Percentiles rank a stretch among this genome's conserved stretches.
These are phyloP conservation scores for Hapalemur alaotrensis DNA, from an alignment of 2,797 vertebrate species.

Conservation along the genomic window DNA sequence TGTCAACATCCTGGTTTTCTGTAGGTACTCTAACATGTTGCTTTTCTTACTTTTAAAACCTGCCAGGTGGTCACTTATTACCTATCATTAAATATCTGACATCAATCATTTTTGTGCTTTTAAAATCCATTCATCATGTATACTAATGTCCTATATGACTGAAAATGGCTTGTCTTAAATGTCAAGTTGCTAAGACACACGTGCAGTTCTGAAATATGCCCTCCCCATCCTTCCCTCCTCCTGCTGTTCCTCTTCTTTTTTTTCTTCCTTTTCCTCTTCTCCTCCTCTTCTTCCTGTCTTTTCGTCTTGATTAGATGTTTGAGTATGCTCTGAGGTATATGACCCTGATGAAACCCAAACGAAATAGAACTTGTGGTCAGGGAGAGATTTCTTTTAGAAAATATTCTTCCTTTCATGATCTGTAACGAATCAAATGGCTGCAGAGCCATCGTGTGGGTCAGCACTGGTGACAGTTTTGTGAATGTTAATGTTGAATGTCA, in stretches of 20 bases:
- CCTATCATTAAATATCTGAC: constrained; percentile 89
- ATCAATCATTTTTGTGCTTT: constrained; percentile 85
- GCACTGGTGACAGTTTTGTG: constrained; percentile 5
- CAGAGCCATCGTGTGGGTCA: constrained; percentile 56
- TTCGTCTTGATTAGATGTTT: neutral
- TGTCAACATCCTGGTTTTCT: constrained; percentile 79
- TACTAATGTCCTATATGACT: constrained; percentile 25
- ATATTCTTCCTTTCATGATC: neutral
- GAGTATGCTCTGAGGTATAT: neutral
- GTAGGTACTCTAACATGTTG: constrained; percentile 39
- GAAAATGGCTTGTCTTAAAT: constrained; percentile 40
- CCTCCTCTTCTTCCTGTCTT: too few species aligned
- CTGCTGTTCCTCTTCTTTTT: too few species aligned
- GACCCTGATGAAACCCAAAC: constrained; percentile 21
- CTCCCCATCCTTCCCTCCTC: neutral
- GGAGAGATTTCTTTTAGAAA: constrained; percentile 30
- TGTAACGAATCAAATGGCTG: constrained; percentile 56
- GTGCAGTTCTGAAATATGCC: neutral
- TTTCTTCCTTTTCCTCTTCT: neutral
- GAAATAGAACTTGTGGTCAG: neutral
- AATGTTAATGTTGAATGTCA: constrained; percentile 1
- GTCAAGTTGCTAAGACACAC: neutral
- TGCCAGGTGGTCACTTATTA: constrained; percentile 93
- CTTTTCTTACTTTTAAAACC: constrained; percentile 81
- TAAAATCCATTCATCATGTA: constrained; percentile 67